Percentiles rank a stretch among this genome's conserved stretches.
Conservation (phyloP, 2,113 vertebrate genomes). For the Columba livia region DNA sequence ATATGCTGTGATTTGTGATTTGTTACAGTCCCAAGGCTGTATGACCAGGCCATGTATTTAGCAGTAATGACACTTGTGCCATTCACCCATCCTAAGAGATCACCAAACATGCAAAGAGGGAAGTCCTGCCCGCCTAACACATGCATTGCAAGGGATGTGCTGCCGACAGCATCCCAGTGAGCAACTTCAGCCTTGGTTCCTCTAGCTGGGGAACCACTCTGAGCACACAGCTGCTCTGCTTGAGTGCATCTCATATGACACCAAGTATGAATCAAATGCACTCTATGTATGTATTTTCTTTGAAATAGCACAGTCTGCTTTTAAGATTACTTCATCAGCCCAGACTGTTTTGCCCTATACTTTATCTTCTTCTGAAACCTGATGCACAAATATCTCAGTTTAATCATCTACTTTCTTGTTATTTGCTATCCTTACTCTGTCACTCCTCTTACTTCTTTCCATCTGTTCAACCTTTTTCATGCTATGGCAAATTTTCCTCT, state of each 20-base stretch:
- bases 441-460: not conserved
- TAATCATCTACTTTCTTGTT: not conserved
- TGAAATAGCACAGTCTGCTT: not conserved
- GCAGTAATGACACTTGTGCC: not conserved
- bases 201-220: too few species aligned
- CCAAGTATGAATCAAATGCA: not conserved
- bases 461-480: not conserved
- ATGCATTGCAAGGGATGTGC: not conserved
- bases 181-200: not conserved
- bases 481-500: not conserved
- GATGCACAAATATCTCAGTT: not conserved
- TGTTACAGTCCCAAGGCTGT: not conserved
- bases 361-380: not conserved
- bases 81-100: not conserved
- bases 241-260: accelerated
- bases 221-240: not conserved
- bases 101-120: accelerated
- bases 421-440: not conserved
- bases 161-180: not conserved
- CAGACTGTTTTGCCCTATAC: not conserved
- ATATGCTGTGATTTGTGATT: not conserved
- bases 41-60: not conserved
- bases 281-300: not conserved
- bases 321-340: not conserved
- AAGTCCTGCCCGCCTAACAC: not conserved